These are phyloP conservation scores for Bucco capensis DNA, from an alignment of 2,113 vertebrate species.

Conservation along the genomic window DNA sequence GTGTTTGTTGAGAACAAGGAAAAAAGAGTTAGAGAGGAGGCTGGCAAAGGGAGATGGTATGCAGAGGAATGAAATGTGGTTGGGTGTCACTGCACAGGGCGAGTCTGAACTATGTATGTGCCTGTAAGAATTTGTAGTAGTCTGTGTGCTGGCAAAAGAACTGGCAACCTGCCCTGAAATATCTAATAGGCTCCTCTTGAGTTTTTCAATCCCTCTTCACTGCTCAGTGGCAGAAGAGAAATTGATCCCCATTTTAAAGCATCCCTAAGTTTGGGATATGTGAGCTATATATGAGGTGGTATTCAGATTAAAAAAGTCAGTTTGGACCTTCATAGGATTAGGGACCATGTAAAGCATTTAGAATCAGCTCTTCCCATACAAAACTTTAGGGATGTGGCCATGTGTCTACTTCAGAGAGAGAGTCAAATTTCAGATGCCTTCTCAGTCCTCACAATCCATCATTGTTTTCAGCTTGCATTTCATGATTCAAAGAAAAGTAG, in stretches of 20 bases:
- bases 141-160: constrained; percentile 56
- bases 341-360: background rate
- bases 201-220: constrained; percentile 2
- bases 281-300: background rate
- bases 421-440: background rate
- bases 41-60: constrained; percentile 53
- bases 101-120: constrained; percentile 57
- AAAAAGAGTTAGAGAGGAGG: constrained; percentile 9
- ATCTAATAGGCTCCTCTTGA: constrained; percentile 44
- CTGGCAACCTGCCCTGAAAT: constrained; percentile 43
- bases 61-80: constrained; percentile 51
- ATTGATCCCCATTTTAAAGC: constrained; percentile 10
- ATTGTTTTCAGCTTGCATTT: background rate
- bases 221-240: background rate
- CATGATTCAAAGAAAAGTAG: background rate
- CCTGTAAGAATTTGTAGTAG: constrained; percentile 63
- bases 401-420: background rate
- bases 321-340: background rate
- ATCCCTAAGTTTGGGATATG: background rate
- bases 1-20: constrained; percentile 34
- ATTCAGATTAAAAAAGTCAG: background rate
- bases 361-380: background rate
- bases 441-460: background rate
- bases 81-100: constrained; percentile 57
- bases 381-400: background rate